A percentile compares a stretch with the other conserved stretches of the same genome.
These are phyloP conservation scores for Liparis tanakae DNA, from an alignment of 2,797 vertebrate species.

Conservation along the genomic window DNA sequence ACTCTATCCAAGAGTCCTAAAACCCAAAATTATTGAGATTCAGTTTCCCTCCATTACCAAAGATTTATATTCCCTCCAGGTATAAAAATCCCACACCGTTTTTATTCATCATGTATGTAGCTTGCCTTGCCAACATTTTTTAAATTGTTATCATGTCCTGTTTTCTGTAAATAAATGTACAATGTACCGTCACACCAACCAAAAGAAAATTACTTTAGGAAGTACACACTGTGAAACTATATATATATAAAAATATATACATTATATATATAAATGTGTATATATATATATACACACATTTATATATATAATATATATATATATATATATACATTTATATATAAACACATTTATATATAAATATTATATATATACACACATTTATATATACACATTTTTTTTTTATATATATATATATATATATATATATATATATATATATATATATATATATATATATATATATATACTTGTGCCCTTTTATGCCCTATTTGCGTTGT, in stretches of 20 bases:
- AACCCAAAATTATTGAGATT: neutral
- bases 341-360: too few relatives aligned
- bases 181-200: neutral
- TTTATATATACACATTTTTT: too few relatives aligned
- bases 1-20: too few relatives aligned
- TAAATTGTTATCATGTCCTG: constrained; percentile 1
- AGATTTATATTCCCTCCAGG: neutral
- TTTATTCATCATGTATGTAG: neutral
- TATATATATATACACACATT: too few relatives aligned
- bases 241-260: too few relatives aligned
- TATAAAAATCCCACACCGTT: neutral
- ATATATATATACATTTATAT: too few relatives aligned
- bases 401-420: too few relatives aligned
- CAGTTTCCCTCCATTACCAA: neutral
- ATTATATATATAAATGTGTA: too few relatives aligned
- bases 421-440: too few relatives aligned
- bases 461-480: neutral
- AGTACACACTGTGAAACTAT: neutral
- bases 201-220: neutral
- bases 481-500: neutral
- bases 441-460: too few relatives aligned
- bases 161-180: constrained; percentile 3
- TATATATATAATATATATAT: too few relatives aligned
- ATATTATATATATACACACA: too few relatives aligned
- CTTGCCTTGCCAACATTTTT: neutral